These are phyloP conservation scores for Ennomos fuscantarius DNA, from an alignment of 2,888 invertebrate species.

Conservation along the genomic window DNA sequence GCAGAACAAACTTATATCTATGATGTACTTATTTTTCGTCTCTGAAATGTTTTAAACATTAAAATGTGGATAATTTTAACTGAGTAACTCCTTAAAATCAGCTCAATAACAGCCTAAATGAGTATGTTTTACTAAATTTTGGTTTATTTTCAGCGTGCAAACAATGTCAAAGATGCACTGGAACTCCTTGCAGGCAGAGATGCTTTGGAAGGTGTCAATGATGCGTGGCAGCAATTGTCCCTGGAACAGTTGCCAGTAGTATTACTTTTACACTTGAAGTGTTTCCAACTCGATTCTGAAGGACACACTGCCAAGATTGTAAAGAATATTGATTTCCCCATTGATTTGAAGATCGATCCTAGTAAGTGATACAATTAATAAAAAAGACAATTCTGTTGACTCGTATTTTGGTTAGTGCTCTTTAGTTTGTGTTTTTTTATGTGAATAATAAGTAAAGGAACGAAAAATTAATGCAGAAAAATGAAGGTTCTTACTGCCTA, in stretches of 20 bases:
- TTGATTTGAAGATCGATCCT: conserved; percentile 95
- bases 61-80: conserved; percentile 50
- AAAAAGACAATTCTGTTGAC: too few species aligned
- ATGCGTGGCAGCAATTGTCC: conserved; percentile 95
- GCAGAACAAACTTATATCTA: too few species aligned
- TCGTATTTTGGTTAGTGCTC: too few species aligned
- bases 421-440: too few species aligned
- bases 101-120: background rate
- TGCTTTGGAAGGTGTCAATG: conserved; percentile 94
- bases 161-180: conserved; percentile 93
- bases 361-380: conserved; percentile 87
- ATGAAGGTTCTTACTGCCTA: too few species aligned
- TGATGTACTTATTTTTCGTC: conserved; percentile 64
- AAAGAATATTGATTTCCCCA: conserved; percentile 95
- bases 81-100: conserved; percentile 42
- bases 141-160: conserved; percentile 87
- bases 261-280: conserved; percentile 96
- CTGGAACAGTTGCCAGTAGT: conserved; percentile 96
- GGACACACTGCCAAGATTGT: conserved; percentile 96
- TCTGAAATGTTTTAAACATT: conserved; percentile 48
- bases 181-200: conserved; percentile 94
- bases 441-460: too few species aligned
- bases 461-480: too few species aligned
- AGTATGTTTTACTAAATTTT: background rate
- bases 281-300: conserved; percentile 95